phyloP scores from a whole-genome alignment of 2,113 vertebrate genomes.

The Sebastes fasciatus region DNA sequence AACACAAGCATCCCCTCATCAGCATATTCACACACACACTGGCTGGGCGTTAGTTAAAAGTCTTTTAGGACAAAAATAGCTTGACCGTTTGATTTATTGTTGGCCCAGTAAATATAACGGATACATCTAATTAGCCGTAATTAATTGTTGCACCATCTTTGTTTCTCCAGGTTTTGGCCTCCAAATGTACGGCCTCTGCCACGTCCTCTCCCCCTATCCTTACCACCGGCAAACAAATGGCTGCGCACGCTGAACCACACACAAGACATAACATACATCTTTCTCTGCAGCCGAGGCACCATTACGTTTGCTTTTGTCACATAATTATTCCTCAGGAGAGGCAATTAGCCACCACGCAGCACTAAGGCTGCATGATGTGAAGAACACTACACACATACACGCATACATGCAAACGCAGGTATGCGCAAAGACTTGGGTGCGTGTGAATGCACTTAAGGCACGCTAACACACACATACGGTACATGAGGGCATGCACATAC shows the following conservation, averaged over 20 bases:
- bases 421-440: background rate
- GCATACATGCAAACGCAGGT: slow-evolving; percentile 13
- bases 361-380: slow-evolving; percentile 50
- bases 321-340: slow-evolving; percentile 82
- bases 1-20: slow-evolving; percentile 48
- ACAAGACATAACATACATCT: slow-evolving; percentile 71
- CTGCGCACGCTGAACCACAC: slow-evolving; percentile 49
- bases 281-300: slow-evolving; percentile 56
- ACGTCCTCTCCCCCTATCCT: slow-evolving; percentile 63
- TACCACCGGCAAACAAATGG: slow-evolving; percentile 76
- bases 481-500: slow-evolving; percentile 7
- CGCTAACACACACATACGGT: slow-evolving; percentile 2
- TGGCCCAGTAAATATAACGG: slow-evolving; percentile 76
- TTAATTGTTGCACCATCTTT: slow-evolving; percentile 74
- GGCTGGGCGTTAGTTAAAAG: slow-evolving; percentile 66
- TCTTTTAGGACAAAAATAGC: slow-evolving; percentile 73
- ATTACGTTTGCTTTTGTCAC: slow-evolving; percentile 82
- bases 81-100: slow-evolving; percentile 74
- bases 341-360: slow-evolving; percentile 80
- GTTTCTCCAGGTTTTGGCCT: slow-evolving; percentile 71
- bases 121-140: slow-evolving; percentile 81
- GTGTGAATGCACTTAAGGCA: background rate
- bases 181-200: slow-evolving; percentile 59
- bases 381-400: slow-evolving; percentile 44
- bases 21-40: slow-evolving; percentile 47